Evolutionary conservation across 1,140 invertebrate species (phyloP).

Genomic region (Anastrepha ludens): DNA sequence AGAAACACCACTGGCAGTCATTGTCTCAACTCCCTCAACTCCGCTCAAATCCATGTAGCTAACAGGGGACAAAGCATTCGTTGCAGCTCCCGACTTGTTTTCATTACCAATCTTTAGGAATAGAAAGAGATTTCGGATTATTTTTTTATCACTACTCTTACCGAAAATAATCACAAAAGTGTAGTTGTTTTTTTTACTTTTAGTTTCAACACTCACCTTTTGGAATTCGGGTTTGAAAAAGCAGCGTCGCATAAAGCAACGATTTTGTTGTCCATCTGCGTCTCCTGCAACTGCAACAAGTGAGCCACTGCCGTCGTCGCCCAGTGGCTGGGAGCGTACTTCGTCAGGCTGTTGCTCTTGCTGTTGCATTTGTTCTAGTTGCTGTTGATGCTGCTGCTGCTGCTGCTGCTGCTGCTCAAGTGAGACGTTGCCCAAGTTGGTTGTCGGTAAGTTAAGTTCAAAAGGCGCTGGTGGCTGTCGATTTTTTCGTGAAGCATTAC

Average conservation of each 20-base stretch:
- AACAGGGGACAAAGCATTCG: conserved; percentile 45
- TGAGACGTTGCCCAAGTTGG: conserved; percentile 48
- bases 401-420: conserved; percentile 53
- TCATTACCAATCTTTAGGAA: conserved; percentile 28
- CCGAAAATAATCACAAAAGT: background rate
- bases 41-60: conserved; percentile 55
- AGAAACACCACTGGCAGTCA: conserved; percentile 32
- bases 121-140: background rate
- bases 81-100: conserved; percentile 16
- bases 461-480: conserved; percentile 63
- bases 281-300: conserved; percentile 55
- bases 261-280: conserved; percentile 48
- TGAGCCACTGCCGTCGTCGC: conserved; percentile 68
- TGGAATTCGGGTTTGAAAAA: conserved; percentile 57
- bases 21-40: conserved; percentile 48
- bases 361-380: conserved; percentile 47
- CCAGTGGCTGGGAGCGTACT: conserved; percentile 70
- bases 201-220: conserved; percentile 42
- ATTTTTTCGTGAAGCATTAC: conserved; percentile 62
- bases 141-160: no score
- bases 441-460: conserved; percentile 61
- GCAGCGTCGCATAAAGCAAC: conserved; percentile 63
- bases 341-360: conserved; percentile 65
- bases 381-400: conserved; percentile 38
- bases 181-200: background rate